phyloP scores from a whole-genome alignment of 2,797 vertebrate genomes.

The Anabas testudineus region DNA sequence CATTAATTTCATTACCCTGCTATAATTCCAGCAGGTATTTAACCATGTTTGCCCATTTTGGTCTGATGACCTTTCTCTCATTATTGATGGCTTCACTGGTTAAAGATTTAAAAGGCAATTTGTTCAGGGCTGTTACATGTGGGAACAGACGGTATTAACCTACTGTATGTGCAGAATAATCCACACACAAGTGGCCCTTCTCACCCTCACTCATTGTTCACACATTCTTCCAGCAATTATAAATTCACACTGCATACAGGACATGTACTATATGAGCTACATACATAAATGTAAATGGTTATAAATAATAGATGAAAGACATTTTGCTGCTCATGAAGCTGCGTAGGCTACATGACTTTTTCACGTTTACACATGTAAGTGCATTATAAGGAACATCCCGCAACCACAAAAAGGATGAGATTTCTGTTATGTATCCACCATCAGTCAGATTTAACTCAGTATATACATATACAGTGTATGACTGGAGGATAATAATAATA shows the following conservation, averaged over 20 bases:
- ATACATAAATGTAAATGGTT: constrained; percentile 7
- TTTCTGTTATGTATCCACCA: constrained; percentile 39
- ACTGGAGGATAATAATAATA: no score
- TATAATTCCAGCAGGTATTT: constrained; percentile 65
- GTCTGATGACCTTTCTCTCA: constrained; percentile 43
- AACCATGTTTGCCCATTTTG: constrained; percentile 56
- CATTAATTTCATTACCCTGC: constrained; percentile 69
- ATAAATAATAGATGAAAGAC: constrained; percentile 59
- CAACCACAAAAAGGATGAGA: constrained; percentile 32
- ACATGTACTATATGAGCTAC: constrained; percentile 17
- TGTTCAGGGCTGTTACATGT: constrained; percentile 27
- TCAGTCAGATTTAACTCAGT: background rate
- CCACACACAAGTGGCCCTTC: constrained; percentile 26
- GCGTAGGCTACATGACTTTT: constrained; percentile 13
- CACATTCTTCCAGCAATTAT: constrained; percentile 48
- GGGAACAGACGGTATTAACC: constrained; percentile 7
- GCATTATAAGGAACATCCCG: background rate
- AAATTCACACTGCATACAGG: constrained; percentile 41
- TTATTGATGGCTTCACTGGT: constrained; percentile 62
- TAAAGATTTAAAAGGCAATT: constrained; percentile 63
- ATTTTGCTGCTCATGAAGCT: constrained; percentile 21
- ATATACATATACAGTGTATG: no score
- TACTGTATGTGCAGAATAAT: constrained; percentile 30
- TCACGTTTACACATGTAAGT: constrained; percentile 7
- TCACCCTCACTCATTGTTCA: constrained; percentile 46